A percentile compares a stretch with the other conserved stretches of the same genome.
Evolutionary conservation across 2,797 vertebrate genomes (phyloP).

Genomic region (Rhincodon typus): DNA sequence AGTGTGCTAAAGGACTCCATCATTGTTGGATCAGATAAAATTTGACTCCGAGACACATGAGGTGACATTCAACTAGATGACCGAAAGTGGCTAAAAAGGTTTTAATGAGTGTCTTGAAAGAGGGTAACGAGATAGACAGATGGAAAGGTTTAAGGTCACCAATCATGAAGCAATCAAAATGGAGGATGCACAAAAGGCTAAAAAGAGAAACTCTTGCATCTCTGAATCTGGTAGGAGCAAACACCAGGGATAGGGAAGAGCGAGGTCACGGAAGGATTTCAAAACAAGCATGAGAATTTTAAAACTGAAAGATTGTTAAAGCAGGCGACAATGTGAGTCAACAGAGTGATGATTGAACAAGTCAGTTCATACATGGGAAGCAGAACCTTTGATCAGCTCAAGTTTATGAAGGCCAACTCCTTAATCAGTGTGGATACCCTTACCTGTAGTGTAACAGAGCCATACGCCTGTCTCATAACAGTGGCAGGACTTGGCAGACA

Average conservation of each 20-base stretch:
- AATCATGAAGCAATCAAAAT: not conserved
- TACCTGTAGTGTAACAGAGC: not conserved
- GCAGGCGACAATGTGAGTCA: not conserved
- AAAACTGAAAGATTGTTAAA: not conserved
- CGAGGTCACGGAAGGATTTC: not conserved
- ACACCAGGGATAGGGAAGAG: not conserved
- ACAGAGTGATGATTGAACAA: not conserved
- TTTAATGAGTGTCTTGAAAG: not conserved
- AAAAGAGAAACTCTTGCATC: not conserved
- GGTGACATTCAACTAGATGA: too few species aligned
- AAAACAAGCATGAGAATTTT: not conserved
- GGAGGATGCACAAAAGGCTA: not conserved
- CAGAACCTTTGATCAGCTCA: not conserved
- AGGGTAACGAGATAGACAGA: not conserved
- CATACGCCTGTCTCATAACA: not conserved
- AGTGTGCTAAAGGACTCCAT: too few species aligned
- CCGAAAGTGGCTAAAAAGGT: not conserved
- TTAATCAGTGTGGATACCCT: not conserved
- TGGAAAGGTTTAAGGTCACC: not conserved
- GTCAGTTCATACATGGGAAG: not conserved
- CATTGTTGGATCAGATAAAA: too few species aligned
- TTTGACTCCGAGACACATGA: too few species aligned
- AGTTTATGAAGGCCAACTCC: not conserved
- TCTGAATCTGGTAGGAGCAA: not conserved
- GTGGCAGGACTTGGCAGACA: not conserved